phyloP scores from a whole-genome alignment of 2,113 vertebrate genomes.

The Sphyrna mokarran region DNA sequence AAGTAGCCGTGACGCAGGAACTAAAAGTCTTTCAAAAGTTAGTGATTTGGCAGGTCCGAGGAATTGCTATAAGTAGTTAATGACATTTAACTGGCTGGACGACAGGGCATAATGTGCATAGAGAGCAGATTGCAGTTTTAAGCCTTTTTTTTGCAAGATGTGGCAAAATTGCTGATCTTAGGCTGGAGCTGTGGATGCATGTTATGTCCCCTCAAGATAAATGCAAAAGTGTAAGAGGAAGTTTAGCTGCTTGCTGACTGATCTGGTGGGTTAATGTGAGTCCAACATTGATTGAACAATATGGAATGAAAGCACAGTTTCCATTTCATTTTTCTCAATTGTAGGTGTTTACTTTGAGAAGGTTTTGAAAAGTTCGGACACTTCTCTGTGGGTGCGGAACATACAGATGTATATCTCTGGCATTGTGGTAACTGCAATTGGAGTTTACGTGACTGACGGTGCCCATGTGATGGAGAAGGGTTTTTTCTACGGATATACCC shows the following conservation, averaged over 20 bases:
- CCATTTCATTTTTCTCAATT: neutral
- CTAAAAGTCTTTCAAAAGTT: neutral
- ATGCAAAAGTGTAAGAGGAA: neutral
- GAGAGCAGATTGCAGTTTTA: neutral
- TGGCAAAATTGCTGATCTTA: neutral
- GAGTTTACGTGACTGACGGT: conserved; percentile 73
- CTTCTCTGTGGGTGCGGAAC: conserved; percentile 96
- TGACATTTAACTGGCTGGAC: neutral
- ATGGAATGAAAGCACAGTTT: no score
- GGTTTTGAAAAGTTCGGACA: conserved; percentile 92
- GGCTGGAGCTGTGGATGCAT: neutral
- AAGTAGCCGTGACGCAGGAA: neutral
- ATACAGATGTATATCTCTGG: conserved; percentile 97
- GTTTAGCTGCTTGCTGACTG: neutral
- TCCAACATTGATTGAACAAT: neutral
- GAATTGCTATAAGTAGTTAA: neutral
- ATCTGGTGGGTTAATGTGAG: neutral
- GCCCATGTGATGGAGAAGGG: conserved; percentile 74
- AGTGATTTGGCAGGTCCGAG: neutral
- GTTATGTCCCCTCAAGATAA: neutral
- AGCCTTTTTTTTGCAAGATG: neutral
- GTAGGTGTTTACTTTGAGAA: conserved; percentile 97
- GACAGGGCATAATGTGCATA: neutral
- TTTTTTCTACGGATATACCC: conserved; percentile 89
- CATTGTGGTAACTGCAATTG: conserved; percentile 75